phyloP scores from a whole-genome alignment of 1,140 invertebrate genomes.

The Berghia stephanieae region DNA sequence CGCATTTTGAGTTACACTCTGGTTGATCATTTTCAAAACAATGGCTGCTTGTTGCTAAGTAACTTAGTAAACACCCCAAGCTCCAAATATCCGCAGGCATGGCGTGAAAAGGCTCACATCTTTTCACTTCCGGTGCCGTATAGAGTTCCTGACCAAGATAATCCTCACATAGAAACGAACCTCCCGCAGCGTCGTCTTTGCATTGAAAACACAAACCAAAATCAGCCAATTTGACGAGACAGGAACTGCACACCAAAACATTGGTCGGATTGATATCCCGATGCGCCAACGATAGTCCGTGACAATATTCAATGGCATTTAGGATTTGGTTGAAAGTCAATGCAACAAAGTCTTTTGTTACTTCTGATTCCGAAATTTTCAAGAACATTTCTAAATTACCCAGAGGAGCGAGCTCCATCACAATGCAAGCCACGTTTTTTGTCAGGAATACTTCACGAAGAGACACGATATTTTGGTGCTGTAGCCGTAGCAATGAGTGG shows the following conservation, averaged over 20 bases:
- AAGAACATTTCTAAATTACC: conserved; percentile 42
- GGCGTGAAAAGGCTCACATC: conserved; percentile 35
- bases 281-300: conserved; percentile 42
- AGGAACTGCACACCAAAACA: conserved; percentile 38
- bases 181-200: conserved; percentile 21
- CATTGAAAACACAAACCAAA: conserved; percentile 46
- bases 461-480: conserved; percentile 38
- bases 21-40: too few relatives aligned
- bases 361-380: not conserved
- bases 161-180: conserved; percentile 36
- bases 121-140: conserved; percentile 45
- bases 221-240: conserved; percentile 44
- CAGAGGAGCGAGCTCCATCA: conserved; percentile 47
- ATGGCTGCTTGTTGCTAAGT: too few relatives aligned
- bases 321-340: conserved; percentile 38
- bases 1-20: too few relatives aligned
- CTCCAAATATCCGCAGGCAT: conserved; percentile 48
- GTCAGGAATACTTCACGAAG: conserved; percentile 38
- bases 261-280: conserved; percentile 49
- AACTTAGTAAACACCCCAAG: conserved; percentile 39
- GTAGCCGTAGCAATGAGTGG: conserved; percentile 38
- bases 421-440: conserved; percentile 35
- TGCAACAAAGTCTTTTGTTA: conserved; percentile 11
- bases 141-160: conserved; percentile 43
- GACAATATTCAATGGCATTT: conserved; percentile 42